Percentiles rank a stretch among this genome's conserved stretches.
phyloP scores from a whole-genome alignment of 2,888 invertebrate species.

The Frankliniella fusca region DNA sequence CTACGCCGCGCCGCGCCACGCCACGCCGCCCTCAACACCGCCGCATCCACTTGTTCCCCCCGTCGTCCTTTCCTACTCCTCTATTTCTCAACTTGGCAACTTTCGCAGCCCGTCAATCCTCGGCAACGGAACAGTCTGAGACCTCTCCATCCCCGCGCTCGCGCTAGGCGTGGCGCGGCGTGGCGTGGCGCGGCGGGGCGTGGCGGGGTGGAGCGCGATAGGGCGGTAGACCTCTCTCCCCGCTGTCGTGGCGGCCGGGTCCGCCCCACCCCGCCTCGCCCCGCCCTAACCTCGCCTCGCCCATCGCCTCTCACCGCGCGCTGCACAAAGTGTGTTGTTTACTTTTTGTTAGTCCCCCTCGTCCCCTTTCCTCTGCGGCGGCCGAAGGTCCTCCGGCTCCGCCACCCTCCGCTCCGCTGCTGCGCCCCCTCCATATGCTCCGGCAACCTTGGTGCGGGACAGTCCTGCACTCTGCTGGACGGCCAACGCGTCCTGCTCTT shows the following conservation, averaged over 20 bases:
- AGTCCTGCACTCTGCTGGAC: too few species aligned
- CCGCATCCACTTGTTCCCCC: neutral
- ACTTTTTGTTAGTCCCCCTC: neutral
- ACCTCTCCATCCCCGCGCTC: neutral
- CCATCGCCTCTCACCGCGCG: neutral
- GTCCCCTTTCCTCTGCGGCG: neutral
- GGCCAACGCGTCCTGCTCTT: too few species aligned
- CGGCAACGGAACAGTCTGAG: slow-evolving; percentile 18
- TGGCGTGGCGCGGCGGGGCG: neutral
- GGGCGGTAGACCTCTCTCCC: neutral
- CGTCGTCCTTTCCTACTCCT: slow-evolving; percentile 6
- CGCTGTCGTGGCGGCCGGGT: neutral
- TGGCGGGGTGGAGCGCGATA: neutral
- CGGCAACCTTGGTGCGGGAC: too few species aligned
- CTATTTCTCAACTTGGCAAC: slow-evolving; percentile 16
- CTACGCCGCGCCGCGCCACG: neutral
- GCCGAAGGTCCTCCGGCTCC: neutral
- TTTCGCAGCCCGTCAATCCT: slow-evolving; percentile 24
- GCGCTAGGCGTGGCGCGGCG: neutral
- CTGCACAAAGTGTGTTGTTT: slow-evolving; percentile 7
- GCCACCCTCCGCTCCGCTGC: neutral
- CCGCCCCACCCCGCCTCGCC: neutral
- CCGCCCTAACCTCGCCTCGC: neutral
- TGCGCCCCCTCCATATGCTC: neutral
- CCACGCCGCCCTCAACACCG: neutral